These are phyloP conservation scores for Tachina fera DNA, from an alignment of 2,888 invertebrate species.

Conservation along the genomic window DNA sequence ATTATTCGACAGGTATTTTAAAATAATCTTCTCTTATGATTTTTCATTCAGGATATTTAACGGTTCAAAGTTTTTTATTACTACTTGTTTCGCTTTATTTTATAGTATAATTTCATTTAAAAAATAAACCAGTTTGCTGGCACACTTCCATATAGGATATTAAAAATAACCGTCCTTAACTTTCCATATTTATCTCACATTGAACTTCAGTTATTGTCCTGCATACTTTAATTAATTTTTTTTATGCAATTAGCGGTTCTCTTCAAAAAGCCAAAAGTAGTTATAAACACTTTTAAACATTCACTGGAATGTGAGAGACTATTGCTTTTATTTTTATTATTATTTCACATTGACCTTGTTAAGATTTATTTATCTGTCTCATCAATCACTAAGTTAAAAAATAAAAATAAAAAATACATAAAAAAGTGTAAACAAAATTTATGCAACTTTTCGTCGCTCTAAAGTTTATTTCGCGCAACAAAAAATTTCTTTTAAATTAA, in stretches of 20 bases:
- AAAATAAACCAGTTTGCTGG: too few relatives aligned
- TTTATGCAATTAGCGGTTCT: conserved; percentile 1
- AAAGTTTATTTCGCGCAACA: neutral
- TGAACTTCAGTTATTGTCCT: neutral
- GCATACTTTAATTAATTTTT: neutral
- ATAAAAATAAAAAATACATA: neutral
- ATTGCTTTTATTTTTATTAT: conserved; percentile 30
- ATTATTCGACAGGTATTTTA: too few relatives aligned
- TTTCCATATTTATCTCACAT: conserved; percentile 10
- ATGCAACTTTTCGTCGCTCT: conserved; percentile 7
- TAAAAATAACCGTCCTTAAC: neutral
- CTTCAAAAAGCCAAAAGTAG: conserved; percentile 2
- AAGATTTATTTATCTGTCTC: conserved; percentile 46
- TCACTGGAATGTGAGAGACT: conserved; percentile 25
- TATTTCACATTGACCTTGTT: conserved; percentile 60
- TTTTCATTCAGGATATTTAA: too few relatives aligned
- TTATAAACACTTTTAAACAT: conserved; percentile 34
- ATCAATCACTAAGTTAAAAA: conserved; percentile 6
- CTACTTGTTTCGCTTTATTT: too few relatives aligned
- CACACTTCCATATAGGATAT: too few relatives aligned
- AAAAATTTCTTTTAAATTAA: conserved; percentile 48
- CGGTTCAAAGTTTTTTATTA: too few relatives aligned
- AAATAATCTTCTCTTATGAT: too few relatives aligned
- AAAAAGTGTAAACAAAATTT: conserved; percentile 36
- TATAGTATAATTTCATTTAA: too few relatives aligned